Conservation (phyloP, 2,113 vertebrate species). For the Ptychochromis oligacanthus region DNA sequence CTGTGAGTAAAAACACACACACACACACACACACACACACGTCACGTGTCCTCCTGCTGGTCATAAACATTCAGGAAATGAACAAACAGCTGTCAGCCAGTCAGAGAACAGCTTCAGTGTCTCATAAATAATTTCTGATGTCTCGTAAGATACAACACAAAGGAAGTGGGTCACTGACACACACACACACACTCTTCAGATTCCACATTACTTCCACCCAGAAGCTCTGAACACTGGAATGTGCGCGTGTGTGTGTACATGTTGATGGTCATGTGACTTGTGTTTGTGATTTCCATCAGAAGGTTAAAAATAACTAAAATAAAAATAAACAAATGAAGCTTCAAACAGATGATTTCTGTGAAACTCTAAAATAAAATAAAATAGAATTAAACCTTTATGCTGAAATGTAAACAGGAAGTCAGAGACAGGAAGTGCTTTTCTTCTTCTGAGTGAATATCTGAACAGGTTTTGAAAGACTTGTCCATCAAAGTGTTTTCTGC, state of each 20-base stretch:
- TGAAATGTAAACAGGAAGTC: too few species aligned
- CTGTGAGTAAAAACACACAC: constrained; percentile 76
- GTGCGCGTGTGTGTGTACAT: not conserved
- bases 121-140: not conserved
- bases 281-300: not conserved
- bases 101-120: not conserved
- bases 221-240: not conserved
- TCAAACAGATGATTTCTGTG: too few species aligned
- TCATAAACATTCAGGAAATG: not conserved
- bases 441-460: too few species aligned
- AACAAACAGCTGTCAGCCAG: not conserved
- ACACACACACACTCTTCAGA: not conserved
- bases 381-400: too few species aligned
- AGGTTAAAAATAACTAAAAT: not conserved
- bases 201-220: not conserved
- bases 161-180: not conserved
- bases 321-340: too few species aligned
- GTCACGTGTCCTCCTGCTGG: not conserved
- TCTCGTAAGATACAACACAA: not conserved
- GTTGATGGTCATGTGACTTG: not conserved
- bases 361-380: too few species aligned
- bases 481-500: too few species aligned
- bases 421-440: too few species aligned
- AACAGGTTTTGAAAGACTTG: too few species aligned
- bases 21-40: not conserved